phyloP scores from a whole-genome alignment of 2,113 vertebrate genomes.

The Tragelaphus buxtoni region DNA sequence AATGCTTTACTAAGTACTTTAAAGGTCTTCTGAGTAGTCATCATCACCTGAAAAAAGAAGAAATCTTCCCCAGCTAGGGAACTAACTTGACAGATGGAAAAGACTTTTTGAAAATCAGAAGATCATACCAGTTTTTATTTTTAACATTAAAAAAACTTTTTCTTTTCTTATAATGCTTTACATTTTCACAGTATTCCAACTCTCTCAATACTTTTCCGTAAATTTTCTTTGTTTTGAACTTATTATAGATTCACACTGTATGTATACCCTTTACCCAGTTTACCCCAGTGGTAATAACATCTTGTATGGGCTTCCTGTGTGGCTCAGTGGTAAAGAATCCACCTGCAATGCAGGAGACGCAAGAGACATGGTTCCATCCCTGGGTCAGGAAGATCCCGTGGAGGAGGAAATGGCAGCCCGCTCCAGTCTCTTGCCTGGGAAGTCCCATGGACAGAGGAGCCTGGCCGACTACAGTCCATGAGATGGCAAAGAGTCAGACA shows the following conservation, averaged over 20 bases:
- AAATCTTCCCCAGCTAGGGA: not conserved
- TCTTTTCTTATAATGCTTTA: not conserved
- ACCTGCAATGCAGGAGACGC: not conserved
- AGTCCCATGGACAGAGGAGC: not conserved
- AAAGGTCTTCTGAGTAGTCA: not conserved
- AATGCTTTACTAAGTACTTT: not conserved
- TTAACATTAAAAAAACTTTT: not conserved
- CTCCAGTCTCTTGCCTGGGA: not conserved
- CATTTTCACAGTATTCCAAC: not conserved
- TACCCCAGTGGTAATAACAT: not conserved
- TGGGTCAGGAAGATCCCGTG: not conserved
- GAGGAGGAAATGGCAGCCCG: not conserved
- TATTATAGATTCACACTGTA: not conserved
- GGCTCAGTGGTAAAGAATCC: not conserved
- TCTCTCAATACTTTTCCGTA: not conserved
- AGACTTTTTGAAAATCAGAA: not conserved
- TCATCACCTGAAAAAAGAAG: not conserved
- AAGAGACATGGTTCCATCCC: not conserved
- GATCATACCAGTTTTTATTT: not conserved
- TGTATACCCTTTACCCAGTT: not conserved
- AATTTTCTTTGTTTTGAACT: not conserved
- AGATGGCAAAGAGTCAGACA: not conserved
- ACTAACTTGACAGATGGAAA: not conserved
- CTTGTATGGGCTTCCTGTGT: not conserved
- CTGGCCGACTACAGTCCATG: not conserved